Base-by-base conservation (phyloP, 2,797 vertebrate genomes). In the Notolabrus celidotus region DNA sequence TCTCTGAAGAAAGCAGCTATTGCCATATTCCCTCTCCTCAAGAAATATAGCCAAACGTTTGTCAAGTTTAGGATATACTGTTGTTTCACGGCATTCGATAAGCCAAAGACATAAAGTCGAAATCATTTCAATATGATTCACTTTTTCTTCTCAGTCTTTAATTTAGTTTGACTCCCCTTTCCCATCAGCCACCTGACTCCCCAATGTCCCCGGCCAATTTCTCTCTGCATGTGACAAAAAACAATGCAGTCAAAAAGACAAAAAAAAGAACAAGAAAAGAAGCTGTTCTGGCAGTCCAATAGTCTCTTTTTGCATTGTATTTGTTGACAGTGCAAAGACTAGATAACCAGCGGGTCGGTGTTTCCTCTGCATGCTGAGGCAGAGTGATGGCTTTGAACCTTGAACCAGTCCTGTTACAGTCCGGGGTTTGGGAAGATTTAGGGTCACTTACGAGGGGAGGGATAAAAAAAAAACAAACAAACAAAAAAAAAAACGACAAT, bases 371-470 rank as follows among this genome's bases (percentile, higher is more conserved):
- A 5, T 61, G 86, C 59, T 34, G 75, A 73, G 83, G 86, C 89
- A 87, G 92, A 92, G 86, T 62, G 83, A 95, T 94, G 94, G 93
- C 90, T 95, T 95, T 95, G 93, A 95, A 96, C 95, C 95, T n/a
- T 94, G 94, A 94, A 82, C 85, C 79, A 87, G 89, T 92, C 77
- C 80, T 94, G 76, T 84, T 92, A 91, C 86, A 88, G 93, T 95
- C 94, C 92, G 89, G 86, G 88, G 83, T 91, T 87, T 86, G 22
- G 84, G 60, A 78, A 56, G 80, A 52, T 83, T 56, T 62, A 73
- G 89, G 90, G 91, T 82, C 75, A 80, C 53, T 90, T 71, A 84
- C 50, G 58, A 85, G 38, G 74, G 65, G 78, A 4, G 66, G 54
- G 31, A 23, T 8, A 4, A 46, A 41, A 49, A 61, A 31, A 63